These are phyloP conservation scores for Pecten maximus DNA, from an alignment of 2,888 invertebrate genomes.

Conservation along the genomic window DNA sequence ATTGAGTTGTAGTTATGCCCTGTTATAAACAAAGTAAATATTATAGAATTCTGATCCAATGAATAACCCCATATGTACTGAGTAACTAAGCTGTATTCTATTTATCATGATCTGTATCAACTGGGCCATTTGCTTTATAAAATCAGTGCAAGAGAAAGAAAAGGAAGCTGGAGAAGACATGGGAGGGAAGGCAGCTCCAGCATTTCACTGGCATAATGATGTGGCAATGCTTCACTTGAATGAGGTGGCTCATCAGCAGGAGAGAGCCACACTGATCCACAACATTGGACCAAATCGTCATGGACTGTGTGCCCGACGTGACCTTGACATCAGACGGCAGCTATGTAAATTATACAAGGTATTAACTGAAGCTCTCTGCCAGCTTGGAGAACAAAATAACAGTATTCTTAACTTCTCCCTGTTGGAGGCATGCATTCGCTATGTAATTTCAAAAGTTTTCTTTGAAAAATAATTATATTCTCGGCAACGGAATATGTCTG, in stretches of 20 bases:
- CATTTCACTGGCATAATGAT: slow-evolving; percentile 69
- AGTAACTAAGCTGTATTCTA: too few species aligned
- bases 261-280: slow-evolving; percentile 85
- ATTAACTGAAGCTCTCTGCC: not conserved
- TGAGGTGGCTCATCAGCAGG: slow-evolving; percentile 70
- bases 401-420: too few species aligned
- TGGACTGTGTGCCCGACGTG: slow-evolving; percentile 91
- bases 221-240: slow-evolving; percentile 79
- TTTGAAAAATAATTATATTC: too few species aligned
- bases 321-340: slow-evolving; percentile 87
- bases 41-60: too few species aligned
- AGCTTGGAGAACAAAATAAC: not conserved
- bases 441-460: too few species aligned
- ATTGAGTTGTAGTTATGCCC: too few species aligned
- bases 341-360: slow-evolving; percentile 83
- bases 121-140: not conserved
- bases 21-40: too few species aligned
- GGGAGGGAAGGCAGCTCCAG: slow-evolving; percentile 43
- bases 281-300: slow-evolving; percentile 90
- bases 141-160: slow-evolving; percentile 40
- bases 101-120: too few species aligned
- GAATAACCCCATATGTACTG: too few species aligned
- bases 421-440: too few species aligned
- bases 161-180: slow-evolving; percentile 40
- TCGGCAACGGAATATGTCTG: too few species aligned